Conservation (phyloP, 2,888 invertebrate species). For the Reticulitermes lucifugus region DNA sequence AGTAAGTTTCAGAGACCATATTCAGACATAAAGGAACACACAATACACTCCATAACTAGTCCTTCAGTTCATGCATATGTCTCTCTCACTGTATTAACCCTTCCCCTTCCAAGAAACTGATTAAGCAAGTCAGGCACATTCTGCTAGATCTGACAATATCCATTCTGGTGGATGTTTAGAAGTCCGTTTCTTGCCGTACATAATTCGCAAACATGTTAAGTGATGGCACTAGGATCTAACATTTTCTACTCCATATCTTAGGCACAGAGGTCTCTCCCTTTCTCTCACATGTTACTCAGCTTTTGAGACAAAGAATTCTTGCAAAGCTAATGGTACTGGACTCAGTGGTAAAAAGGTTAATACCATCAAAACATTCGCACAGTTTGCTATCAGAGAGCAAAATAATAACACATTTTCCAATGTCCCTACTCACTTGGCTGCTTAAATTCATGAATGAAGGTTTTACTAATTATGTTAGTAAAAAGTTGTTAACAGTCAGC, state of each 20-base stretch:
- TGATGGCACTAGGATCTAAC: no score
- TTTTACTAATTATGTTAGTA: neutral
- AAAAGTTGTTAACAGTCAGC: neutral
- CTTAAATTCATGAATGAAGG: neutral
- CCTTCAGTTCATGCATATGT: neutral
- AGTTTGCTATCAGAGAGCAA: conserved; percentile 2
- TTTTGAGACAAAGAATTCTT: no score
- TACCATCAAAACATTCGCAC: neutral
- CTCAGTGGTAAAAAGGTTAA: neutral
- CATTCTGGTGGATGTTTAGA: no score
- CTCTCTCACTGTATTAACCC: neutral
- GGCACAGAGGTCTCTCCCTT: no score
- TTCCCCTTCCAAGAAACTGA: no score
- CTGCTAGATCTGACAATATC: no score
- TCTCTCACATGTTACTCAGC: no score
- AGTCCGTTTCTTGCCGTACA: no score
- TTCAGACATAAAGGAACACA: neutral
- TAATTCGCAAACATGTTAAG: no score
- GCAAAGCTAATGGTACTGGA: no score
- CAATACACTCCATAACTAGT: neutral
- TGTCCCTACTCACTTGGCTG: conserved; percentile 27
- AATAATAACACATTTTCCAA: conserved; percentile 17
- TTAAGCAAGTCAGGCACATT: no score
- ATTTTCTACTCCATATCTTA: no score
- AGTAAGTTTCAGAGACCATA: neutral